Conservation (phyloP, 2,888 invertebrate genomes). For the Lasioglossum oenotherae region DNA sequence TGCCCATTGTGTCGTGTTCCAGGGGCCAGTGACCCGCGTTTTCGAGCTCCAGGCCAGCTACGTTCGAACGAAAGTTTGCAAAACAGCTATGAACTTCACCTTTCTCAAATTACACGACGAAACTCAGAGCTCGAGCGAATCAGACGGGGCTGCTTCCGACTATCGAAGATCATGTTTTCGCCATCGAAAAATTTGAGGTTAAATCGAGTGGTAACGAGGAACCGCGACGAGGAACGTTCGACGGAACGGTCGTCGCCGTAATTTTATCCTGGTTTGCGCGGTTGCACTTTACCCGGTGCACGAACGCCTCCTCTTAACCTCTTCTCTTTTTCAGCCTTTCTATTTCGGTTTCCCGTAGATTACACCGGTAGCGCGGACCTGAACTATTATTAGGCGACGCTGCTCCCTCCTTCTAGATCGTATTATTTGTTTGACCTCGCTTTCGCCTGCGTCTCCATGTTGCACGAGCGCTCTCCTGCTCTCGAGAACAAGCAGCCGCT, state of each 20-base stretch:
- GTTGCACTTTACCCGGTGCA: constrained; percentile 35
- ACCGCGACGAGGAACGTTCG: not conserved
- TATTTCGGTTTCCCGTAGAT: constrained; percentile 79
- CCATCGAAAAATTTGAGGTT: not conserved
- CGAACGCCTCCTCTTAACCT: constrained; percentile 30
- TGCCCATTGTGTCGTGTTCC: constrained; percentile 14
- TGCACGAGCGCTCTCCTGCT: constrained; percentile 12
- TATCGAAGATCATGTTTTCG: not conserved
- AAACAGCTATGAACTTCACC: not conserved
- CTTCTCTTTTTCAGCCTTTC: constrained; percentile 71
- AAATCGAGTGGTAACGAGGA: not conserved
- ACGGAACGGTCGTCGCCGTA: constrained; percentile 22
- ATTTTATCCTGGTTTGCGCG: constrained; percentile 50
- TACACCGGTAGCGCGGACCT: constrained; percentile 74
- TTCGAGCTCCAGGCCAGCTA: not conserved
- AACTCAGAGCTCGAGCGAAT: not conserved
- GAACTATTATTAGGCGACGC: constrained; percentile 74
- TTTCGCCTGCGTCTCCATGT: constrained; percentile 56
- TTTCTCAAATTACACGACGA: not conserved
- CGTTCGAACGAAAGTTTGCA: not conserved
- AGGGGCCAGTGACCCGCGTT: constrained; percentile 15
- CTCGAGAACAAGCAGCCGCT: not conserved
- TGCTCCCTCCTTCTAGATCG: constrained; percentile 66
- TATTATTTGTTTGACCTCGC: constrained; percentile 78
- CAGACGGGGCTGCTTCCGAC: not conserved